phyloP scores from a whole-genome alignment of 1,140 invertebrate genomes.

The Drosophila asahinai region DNA sequence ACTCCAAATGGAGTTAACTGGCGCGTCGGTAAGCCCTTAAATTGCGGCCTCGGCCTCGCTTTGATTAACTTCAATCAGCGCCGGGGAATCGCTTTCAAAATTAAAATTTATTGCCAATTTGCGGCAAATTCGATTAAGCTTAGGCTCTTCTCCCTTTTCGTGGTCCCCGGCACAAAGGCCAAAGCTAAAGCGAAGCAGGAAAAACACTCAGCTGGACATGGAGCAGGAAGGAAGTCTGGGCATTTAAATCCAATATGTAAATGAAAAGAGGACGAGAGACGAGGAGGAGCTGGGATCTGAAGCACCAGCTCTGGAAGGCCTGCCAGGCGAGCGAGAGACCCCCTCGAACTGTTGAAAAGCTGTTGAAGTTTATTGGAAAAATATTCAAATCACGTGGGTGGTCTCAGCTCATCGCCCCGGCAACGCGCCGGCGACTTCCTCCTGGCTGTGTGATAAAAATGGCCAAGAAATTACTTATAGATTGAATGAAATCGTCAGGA shows the following conservation, averaged over 20 bases:
- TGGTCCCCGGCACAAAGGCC: constrained; percentile 16
- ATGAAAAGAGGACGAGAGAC: constrained; percentile 54
- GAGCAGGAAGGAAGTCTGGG: constrained; percentile 51
- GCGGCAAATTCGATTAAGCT: constrained; percentile 83
- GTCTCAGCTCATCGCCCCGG: constrained; percentile 64
- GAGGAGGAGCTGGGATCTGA: constrained; percentile 27
- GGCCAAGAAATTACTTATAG: constrained; percentile 80
- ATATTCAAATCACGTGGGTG: constrained; percentile 85
- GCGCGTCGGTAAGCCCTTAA: constrained; percentile 19
- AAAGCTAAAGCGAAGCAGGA: constrained; percentile 40
- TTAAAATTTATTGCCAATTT: constrained; percentile 85
- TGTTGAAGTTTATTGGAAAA: constrained; percentile 84
- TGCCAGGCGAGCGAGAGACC: constrained; percentile 3
- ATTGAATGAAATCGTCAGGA: constrained; percentile 78
- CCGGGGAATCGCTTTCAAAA: constrained; percentile 70
- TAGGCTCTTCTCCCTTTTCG: constrained; percentile 43
- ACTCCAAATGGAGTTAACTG: constrained; percentile 28
- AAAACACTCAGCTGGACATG: constrained; percentile 72
- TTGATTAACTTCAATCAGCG: constrained; percentile 77
- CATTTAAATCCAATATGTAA: constrained; percentile 83
- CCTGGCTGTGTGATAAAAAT: constrained; percentile 69
- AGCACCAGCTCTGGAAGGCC: constrained; percentile 18
- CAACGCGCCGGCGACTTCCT: constrained; percentile 32
- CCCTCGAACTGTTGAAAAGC: constrained; percentile 73
- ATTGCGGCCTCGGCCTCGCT: constrained; percentile 18